phyloP scores from a whole-genome alignment of 2,888 invertebrate genomes.

The Fragum whitleyi region DNA sequence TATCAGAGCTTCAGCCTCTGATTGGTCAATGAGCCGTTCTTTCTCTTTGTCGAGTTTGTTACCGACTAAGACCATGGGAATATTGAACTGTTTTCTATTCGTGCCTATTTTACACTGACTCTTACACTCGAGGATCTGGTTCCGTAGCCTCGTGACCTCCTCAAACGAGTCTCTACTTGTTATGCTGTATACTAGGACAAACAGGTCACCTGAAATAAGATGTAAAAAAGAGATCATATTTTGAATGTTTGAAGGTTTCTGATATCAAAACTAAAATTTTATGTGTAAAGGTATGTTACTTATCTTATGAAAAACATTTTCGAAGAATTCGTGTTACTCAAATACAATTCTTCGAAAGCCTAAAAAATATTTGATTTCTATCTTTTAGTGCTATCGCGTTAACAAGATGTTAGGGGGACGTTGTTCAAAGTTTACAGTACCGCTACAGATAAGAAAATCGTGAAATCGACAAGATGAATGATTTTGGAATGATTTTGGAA shows the following conservation, averaged over 20 bases:
- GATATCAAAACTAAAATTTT: too few species aligned
- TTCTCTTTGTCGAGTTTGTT: slow-evolving; percentile 94
- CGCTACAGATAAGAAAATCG: too few species aligned
- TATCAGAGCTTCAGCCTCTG: slow-evolving; percentile 92
- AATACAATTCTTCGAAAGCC: too few species aligned
- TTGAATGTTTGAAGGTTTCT: background rate
- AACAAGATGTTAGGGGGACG: too few species aligned
- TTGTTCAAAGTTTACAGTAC: too few species aligned
- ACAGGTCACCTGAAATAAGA: slow-evolving; percentile 87
- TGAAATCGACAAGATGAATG: too few species aligned
- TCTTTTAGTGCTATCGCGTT: too few species aligned
- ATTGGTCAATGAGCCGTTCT: slow-evolving; percentile 89
- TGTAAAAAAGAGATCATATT: slow-evolving; percentile 24
- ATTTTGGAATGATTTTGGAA: too few species aligned
- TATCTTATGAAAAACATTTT: too few species aligned
- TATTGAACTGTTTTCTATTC: slow-evolving; percentile 85
- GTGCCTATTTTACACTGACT: slow-evolving; percentile 85
- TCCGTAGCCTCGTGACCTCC: slow-evolving; percentile 80
- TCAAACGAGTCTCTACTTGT: slow-evolving; percentile 83
- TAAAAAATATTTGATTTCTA: too few species aligned
- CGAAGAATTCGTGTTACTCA: too few species aligned
- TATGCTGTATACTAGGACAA: slow-evolving; percentile 83
- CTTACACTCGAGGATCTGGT: slow-evolving; percentile 83
- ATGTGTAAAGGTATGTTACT: too few species aligned
- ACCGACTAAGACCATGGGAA: slow-evolving; percentile 94